A percentile compares a stretch with the other conserved stretches of the same genome.
phyloP scores from a whole-genome alignment of 2,113 vertebrate species.

The Anas platyrhynchos region DNA sequence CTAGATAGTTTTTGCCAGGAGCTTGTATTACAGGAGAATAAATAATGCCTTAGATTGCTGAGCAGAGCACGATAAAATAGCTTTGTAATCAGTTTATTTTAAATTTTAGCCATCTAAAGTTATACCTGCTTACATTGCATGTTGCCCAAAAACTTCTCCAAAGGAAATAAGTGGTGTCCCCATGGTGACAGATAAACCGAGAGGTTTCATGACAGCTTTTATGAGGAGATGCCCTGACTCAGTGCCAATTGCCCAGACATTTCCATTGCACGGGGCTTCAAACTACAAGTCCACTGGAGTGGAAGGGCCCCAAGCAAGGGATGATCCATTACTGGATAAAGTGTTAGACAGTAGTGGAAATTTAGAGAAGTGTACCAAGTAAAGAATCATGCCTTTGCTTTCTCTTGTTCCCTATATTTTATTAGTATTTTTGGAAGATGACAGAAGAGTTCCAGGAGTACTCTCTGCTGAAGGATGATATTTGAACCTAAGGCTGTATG shows the following conservation, averaged over 20 bases:
- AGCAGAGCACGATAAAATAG: not conserved
- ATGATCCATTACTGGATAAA: not conserved
- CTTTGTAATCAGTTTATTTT: not conserved
- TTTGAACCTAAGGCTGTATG: not conserved
- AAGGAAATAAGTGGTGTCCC: not conserved
- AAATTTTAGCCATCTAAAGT: not conserved
- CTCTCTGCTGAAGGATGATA: not conserved
- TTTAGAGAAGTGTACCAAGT: not conserved
- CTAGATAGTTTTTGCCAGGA: not conserved
- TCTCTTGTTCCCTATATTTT: not conserved
- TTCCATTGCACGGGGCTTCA: not conserved
- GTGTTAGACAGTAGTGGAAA: not conserved
- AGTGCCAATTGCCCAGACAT: not conserved
- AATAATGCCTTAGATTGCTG: not conserved
- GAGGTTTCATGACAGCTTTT: not conserved
- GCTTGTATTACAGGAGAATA: not conserved
- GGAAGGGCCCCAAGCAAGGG: not conserved
- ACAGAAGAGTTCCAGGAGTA: not conserved
- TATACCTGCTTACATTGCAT: not conserved
- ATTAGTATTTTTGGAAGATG: not conserved
- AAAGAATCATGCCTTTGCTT: not conserved
- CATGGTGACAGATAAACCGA: not conserved
- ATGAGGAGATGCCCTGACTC: not conserved
- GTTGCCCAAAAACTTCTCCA: not conserved
- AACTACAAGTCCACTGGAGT: not conserved